Base-by-base conservation (phyloP, 2,888 invertebrate species). In the Ecliptopera silaceata region DNA sequence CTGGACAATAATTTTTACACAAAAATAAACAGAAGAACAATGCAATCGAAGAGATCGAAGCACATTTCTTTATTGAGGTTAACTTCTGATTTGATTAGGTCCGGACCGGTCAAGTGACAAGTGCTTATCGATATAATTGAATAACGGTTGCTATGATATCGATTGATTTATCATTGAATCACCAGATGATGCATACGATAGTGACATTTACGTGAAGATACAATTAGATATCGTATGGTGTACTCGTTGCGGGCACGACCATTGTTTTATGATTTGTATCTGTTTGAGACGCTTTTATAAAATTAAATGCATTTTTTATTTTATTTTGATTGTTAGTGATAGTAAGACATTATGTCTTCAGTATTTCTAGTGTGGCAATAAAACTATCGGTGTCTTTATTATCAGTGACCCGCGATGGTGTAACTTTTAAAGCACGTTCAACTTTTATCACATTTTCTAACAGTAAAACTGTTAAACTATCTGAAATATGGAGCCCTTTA, bases 91-190 rank as follows among this genome's bases (percentile, higher is more conserved):
- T 79, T 75, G 79, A 81, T 82, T 75, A 74, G 75, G 68, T 74
- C 69, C 67, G 68, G 65, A 63, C 70, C 80, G 84, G 86, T 88
- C 89, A 86, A 87, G 79, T 81, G 84, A 84, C 86, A 84, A 80
- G 75, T 68, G 76, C 74, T 70, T 57, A 50, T 55, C 63, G 70
- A 62, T 86, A 62, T 86, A 87, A 88, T 88, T 87, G 81, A 86
- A 83, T 86, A 76, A 88, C 80, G 67, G 73, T 70, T 71, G 72
- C 69, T 82, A 80, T 80, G 71, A 74, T 58, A 70, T 71, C 74
- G 75, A 82, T 79, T 60, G 65, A 71, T 75, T 72, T 73, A 80
- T 78, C 77, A 73, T 72, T 74, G 72, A 69, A 76, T 75, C 70
- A 70, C 74, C 74, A 70, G 66, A 46, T 49, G 48, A 31, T 44